Conservation (phyloP, 1,140 invertebrate species). For the Bacillus rossius region DNA sequence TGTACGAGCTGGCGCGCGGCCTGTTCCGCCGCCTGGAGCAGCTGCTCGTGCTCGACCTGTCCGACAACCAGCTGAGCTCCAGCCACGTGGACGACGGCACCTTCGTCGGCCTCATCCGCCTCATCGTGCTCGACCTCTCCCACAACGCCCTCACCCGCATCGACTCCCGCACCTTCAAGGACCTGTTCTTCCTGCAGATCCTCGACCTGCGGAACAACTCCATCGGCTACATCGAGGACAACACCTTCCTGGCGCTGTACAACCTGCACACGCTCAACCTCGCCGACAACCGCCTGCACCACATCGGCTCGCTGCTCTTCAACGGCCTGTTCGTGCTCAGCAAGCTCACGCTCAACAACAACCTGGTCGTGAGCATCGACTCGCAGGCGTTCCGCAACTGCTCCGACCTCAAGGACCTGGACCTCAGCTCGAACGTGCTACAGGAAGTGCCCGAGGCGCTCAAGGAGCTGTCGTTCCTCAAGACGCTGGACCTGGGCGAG, state of each 20-base stretch:
- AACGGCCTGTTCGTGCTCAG: slow-evolving; percentile 79
- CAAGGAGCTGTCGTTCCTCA: slow-evolving; percentile 72
- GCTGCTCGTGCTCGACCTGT: slow-evolving; percentile 78
- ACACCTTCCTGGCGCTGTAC: slow-evolving; percentile 78
- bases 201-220: slow-evolving; percentile 83
- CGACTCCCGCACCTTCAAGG: slow-evolving; percentile 79
- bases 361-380: slow-evolving; percentile 73
- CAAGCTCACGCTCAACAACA: slow-evolving; percentile 78
- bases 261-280: slow-evolving; percentile 82
- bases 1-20: slow-evolving; percentile 71
- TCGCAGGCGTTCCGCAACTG: slow-evolving; percentile 84
- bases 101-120: slow-evolving; percentile 73
- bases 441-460: slow-evolving; percentile 74
- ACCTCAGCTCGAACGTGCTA: slow-evolving; percentile 80
- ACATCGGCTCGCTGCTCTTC: slow-evolving; percentile 73
- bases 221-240: slow-evolving; percentile 79
- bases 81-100: slow-evolving; percentile 76
- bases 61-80: slow-evolving; percentile 78
- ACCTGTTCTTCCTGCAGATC: slow-evolving; percentile 81
- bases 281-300: slow-evolving; percentile 76
- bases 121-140: slow-evolving; percentile 80
- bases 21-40: slow-evolving; percentile 78
- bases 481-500: slow-evolving; percentile 80
- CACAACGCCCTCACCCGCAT: slow-evolving; percentile 77
- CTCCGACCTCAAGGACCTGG: slow-evolving; percentile 83